These are phyloP conservation scores for Trichoplusia ni DNA, from an alignment of 1,140 invertebrate species.

Conservation along the genomic window DNA sequence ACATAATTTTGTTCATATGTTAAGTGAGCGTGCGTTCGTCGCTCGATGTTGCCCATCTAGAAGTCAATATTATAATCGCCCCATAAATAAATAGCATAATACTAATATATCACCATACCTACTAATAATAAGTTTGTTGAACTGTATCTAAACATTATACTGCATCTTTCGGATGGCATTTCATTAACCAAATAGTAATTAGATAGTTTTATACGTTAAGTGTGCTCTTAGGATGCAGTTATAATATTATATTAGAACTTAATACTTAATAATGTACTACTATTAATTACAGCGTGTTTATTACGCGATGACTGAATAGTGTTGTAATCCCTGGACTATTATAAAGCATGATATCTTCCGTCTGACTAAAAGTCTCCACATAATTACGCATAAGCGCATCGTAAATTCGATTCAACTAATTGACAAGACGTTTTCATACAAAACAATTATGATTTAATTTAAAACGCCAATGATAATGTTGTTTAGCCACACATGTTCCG, in stretches of 20 bases:
- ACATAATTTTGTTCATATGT: too few relatives aligned
- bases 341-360: constrained; percentile 20
- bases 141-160: background rate
- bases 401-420: constrained; percentile 2
- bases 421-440: background rate
- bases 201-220: constrained; percentile 26
- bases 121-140: background rate
- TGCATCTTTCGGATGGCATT: constrained; percentile 8
- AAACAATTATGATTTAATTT: too few relatives aligned
- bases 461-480: too few relatives aligned
- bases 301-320: constrained; percentile 36
- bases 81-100: background rate
- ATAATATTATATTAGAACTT: constrained; percentile 7
- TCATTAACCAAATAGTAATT: constrained; percentile 27
- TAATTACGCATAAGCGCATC: background rate
- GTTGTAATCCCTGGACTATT: constrained; percentile 21
- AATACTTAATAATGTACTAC: constrained; percentile 4
- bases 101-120: background rate
- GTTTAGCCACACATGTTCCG: too few relatives aligned
- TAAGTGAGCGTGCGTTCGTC: too few relatives aligned
- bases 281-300: constrained; percentile 25
- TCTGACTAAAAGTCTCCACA: constrained; percentile 11
- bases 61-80: background rate
- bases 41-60: background rate
- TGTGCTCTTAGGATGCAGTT: constrained; percentile 15